Percentiles rank a stretch among this genome's conserved stretches.
Evolutionary conservation across 2,888 invertebrate genomes (phyloP).

Genomic region (Papilio demoleus): DNA sequence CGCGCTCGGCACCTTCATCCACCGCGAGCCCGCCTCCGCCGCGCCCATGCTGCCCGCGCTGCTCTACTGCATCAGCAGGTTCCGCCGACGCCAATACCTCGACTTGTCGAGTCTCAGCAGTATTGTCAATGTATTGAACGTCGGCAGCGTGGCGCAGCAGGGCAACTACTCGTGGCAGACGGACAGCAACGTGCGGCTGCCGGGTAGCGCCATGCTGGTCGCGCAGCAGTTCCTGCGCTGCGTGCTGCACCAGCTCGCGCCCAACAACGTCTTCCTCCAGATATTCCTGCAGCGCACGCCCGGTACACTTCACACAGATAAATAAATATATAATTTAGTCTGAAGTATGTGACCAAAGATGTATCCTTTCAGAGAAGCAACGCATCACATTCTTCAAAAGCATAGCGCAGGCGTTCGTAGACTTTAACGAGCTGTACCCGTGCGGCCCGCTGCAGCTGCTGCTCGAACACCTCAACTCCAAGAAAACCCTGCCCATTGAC

Average conservation of each 20-base stretch:
- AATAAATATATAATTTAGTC: too few relatives aligned
- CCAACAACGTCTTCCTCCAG: conserved; percentile 98
- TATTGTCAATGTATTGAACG: not conserved
- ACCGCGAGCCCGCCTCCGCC: conserved; percentile 97
- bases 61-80: conserved; percentile 94
- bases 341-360: not conserved
- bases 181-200: conserved; percentile 93
- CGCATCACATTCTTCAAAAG: conserved; percentile 96
- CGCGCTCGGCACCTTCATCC: conserved; percentile 96
- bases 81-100: conserved; percentile 11
- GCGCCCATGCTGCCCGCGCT: conserved; percentile 97
- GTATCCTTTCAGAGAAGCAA: conserved; percentile 82
- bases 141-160: conserved; percentile 87
- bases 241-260: conserved; percentile 97
- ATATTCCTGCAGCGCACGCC: conserved; percentile 95
- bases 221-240: conserved; percentile 98
- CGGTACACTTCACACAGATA: conserved; percentile 76
- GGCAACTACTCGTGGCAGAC: conserved; percentile 95
- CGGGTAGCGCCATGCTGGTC: conserved; percentile 97
- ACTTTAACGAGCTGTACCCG: conserved; percentile 98
- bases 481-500: conserved; percentile 77
- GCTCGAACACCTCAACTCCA: conserved; percentile 86
- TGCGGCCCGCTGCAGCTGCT: conserved; percentile 96
- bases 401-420: conserved; percentile 95
- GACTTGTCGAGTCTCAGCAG: too few relatives aligned